These are phyloP conservation scores for Neotragus pygmaeus DNA, from an alignment of 2,113 vertebrate species.

Conservation along the genomic window DNA sequence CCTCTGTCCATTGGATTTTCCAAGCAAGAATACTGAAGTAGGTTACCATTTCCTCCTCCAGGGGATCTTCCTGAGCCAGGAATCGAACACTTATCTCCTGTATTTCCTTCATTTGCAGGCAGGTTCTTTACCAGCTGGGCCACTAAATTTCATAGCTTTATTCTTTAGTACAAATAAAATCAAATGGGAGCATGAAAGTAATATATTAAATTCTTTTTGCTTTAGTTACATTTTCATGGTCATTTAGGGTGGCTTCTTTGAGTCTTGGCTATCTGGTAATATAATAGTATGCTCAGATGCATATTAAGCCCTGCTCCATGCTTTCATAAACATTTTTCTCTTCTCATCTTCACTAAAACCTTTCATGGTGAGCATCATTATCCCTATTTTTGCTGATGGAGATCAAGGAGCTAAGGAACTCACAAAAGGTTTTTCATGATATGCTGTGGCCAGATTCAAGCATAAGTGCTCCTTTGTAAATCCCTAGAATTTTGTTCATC, in stretches of 20 bases:
- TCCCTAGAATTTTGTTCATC: not conserved
- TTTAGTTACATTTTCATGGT: slow-evolving; percentile 37
- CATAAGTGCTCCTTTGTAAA: slow-evolving; percentile 10
- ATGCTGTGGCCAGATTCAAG: not conserved
- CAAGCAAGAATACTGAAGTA: not conserved
- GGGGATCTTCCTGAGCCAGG: not conserved
- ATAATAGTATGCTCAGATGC: not conserved
- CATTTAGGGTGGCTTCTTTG: not conserved
- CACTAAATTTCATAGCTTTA: not conserved
- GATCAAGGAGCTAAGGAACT: not conserved
- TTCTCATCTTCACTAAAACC: slow-evolving; percentile 22
- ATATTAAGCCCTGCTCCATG: not conserved
- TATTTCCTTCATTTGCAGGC: not conserved
- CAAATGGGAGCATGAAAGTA: slow-evolving; percentile 15
- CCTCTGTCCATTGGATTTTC: not conserved
- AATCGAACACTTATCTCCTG: not conserved
- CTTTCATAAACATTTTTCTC: slow-evolving; percentile 24
- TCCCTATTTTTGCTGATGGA: slow-evolving; percentile 7
- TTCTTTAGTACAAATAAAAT: slow-evolving; percentile 24
- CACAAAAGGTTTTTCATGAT: not conserved
- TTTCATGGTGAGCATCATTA: slow-evolving; percentile 8
- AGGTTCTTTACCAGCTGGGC: not conserved
- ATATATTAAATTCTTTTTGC: slow-evolving; percentile 26
- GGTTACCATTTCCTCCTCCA: not conserved
- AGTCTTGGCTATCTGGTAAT: not conserved